These are phyloP conservation scores for Sebastes wilsoni DNA, from an alignment of 2,797 vertebrate species.

Conservation along the genomic window DNA sequence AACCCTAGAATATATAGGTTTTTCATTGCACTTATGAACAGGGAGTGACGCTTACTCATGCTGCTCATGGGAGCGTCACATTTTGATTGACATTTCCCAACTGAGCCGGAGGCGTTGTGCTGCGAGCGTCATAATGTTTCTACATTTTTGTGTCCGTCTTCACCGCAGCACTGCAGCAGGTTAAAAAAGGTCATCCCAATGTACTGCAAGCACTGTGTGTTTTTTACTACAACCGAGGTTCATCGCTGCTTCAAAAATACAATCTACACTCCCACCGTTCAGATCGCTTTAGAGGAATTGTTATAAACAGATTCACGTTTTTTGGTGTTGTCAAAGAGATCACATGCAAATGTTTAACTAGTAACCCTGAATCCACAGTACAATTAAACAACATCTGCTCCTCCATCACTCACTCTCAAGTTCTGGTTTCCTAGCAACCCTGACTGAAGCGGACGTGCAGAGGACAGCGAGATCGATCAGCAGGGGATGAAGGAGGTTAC, in stretches of 20 bases:
- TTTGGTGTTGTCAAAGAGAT: background rate
- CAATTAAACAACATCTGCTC: slow-evolving; percentile 50
- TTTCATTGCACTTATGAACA: background rate
- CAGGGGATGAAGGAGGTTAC: slow-evolving; percentile 41
- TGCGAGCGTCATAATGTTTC: background rate
- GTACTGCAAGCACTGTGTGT: background rate
- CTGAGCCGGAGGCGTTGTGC: background rate
- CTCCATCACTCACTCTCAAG: slow-evolving; percentile 47
- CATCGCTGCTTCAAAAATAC: background rate
- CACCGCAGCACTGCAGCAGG: background rate
- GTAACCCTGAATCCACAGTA: slow-evolving; percentile 12
- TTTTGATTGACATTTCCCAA: slow-evolving; percentile 5
- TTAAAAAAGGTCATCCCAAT: background rate
- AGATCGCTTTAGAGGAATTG: background rate
- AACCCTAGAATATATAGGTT: background rate
- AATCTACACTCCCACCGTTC: background rate
- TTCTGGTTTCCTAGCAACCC: slow-evolving; percentile 76
- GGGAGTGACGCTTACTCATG: slow-evolving; percentile 8
- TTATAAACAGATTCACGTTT: background rate
- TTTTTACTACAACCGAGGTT: background rate
- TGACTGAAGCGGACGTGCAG: slow-evolving; percentile 45
- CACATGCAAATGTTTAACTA: background rate
- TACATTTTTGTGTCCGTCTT: background rate
- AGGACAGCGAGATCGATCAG: slow-evolving; percentile 66
- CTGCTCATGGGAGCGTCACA: slow-evolving; percentile 2